A percentile compares a stretch with the other conserved stretches of the same genome.
Conservation (phyloP, 2,888 invertebrate species). For the Cordylochernes scorpioides region DNA sequence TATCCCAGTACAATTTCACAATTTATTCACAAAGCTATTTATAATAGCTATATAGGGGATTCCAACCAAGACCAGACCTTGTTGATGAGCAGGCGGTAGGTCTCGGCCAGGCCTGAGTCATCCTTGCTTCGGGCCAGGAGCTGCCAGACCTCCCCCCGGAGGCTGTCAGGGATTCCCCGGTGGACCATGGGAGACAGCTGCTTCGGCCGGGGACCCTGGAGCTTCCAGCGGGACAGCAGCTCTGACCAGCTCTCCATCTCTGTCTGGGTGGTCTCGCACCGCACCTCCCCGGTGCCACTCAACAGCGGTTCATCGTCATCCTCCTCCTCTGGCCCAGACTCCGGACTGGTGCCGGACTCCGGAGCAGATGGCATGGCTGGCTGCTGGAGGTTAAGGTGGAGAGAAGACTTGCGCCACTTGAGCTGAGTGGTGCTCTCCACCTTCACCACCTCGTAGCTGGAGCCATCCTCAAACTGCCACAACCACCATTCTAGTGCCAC, state of each 20-base stretch:
- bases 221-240: slow-evolving; percentile 28
- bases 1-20: too few relatives aligned
- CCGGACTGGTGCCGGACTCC: slow-evolving; percentile 8
- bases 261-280: slow-evolving; percentile 78
- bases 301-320: slow-evolving; percentile 23
- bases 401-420: slow-evolving; percentile 2
- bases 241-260: slow-evolving; percentile 80
- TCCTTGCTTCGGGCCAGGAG: slow-evolving; percentile 61
- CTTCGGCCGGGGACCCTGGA: slow-evolving; percentile 36
- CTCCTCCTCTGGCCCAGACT: slow-evolving; percentile 22
- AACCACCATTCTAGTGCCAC: too few relatives aligned
- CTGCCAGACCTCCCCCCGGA: slow-evolving; percentile 93
- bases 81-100: slow-evolving; percentile 66
- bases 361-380: slow-evolving; percentile 8
- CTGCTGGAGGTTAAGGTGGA: too few relatives aligned
- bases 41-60: too few relatives aligned
- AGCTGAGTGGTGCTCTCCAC: too few relatives aligned
- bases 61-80: slow-evolving; percentile 32
- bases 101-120: slow-evolving; percentile 51
- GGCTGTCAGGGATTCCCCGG: slow-evolving; percentile 69
- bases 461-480: too few relatives aligned
- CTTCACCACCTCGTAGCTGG: too few relatives aligned
- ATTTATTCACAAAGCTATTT: too few relatives aligned
- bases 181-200: slow-evolving; percentile 50
- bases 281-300: slow-evolving; percentile 87